Conservation (phyloP, 2,113 vertebrate species). For the Arenaria interpres region DNA sequence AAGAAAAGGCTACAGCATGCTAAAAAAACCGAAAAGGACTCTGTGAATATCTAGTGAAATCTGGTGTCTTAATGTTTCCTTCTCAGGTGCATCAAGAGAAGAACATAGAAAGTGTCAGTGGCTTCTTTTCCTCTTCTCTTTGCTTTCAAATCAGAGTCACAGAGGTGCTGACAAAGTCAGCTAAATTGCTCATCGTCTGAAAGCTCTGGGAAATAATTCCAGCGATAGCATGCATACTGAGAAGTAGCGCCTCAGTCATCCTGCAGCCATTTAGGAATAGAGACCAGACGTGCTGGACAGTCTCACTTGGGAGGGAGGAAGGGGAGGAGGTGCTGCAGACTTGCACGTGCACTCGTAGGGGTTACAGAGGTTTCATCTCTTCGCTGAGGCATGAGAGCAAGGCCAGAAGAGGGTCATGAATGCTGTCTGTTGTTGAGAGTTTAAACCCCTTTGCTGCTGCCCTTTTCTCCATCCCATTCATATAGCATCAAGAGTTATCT, state of each 20-base stretch:
- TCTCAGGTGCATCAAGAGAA: neutral
- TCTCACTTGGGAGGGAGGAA: neutral
- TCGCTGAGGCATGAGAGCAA: neutral
- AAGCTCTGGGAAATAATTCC: neutral
- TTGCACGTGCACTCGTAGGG: neutral
- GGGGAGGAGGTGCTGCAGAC: neutral
- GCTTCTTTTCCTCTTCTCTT: neutral
- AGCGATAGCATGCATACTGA: neutral
- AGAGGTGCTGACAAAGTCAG: neutral
- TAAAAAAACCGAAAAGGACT: neutral
- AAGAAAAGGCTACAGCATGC: neutral
- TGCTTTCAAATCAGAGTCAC: neutral
- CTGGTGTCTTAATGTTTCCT: neutral
- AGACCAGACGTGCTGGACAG: neutral
- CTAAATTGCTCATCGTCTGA: neutral
- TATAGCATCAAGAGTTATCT: neutral
- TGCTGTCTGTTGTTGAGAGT: neutral
- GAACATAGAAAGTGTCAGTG: neutral
- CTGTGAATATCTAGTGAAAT: neutral
- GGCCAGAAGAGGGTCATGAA: neutral
- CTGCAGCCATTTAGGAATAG: neutral
- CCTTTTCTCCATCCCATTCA: neutral
- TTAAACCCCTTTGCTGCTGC: neutral
- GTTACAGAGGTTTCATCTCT: neutral
- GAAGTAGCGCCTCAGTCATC: neutral